A percentile compares a stretch with the other conserved stretches of the same genome.
These are phyloP conservation scores for Scrobipalpa costella DNA, from an alignment of 2,888 invertebrate species.

Conservation along the genomic window DNA sequence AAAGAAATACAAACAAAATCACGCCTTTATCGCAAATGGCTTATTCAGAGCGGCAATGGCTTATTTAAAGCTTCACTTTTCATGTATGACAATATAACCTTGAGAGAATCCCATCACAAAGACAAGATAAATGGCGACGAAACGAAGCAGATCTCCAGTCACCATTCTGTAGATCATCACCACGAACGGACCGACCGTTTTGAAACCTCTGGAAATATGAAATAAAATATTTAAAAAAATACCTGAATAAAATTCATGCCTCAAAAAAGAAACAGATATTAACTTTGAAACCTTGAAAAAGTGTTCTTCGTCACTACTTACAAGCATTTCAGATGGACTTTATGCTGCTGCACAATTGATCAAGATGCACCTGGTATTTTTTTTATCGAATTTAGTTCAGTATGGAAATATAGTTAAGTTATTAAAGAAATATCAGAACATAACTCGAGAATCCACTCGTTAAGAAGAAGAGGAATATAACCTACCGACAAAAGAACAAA, in stretches of 20 bases:
- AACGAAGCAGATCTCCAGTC: conserved; percentile 96
- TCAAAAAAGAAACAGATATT: no score
- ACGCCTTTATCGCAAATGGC: no score
- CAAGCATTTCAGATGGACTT: no score
- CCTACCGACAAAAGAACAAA: conserved; percentile 96
- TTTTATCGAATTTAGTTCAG: no score
- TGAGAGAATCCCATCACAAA: conserved; percentile 99
- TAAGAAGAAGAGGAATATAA: no score
- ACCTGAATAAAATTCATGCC: not conserved
- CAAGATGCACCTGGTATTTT: no score
- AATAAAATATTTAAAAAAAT: conserved; percentile 1
- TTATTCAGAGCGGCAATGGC: no score
- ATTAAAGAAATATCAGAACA: not conserved
- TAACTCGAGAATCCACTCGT: not conserved
- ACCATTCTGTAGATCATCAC: conserved; percentile 99
- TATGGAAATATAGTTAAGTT: no score
- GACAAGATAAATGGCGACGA: conserved; percentile 97
- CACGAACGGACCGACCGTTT: conserved; percentile 99
- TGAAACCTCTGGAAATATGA: conserved; percentile 88
- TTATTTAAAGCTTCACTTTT: no score
- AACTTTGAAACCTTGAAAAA: no score
- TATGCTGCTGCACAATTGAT: no score
- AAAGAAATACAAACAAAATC: conserved; percentile 24
- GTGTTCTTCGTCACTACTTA: no score
- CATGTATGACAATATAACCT: conserved; percentile 72